These are phyloP conservation scores for Prunella fulvescens DNA, from an alignment of 2,113 vertebrate genomes.

Conservation along the genomic window DNA sequence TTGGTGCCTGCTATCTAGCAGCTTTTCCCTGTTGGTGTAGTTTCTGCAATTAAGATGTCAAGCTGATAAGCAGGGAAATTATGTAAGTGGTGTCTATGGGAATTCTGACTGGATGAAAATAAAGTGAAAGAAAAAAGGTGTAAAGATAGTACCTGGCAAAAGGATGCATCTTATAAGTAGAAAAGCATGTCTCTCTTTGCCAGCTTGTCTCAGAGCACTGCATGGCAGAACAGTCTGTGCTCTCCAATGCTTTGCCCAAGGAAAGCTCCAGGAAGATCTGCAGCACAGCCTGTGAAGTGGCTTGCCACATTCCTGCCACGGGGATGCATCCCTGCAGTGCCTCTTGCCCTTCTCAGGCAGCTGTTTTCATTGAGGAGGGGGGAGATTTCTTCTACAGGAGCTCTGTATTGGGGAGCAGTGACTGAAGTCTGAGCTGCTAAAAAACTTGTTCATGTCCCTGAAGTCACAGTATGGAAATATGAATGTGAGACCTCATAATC, in stretches of 20 bases:
- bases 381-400: not conserved
- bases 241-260: not conserved
- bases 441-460: not conserved
- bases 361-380: not conserved
- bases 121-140: not conserved
- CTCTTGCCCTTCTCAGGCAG: not conserved
- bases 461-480: not conserved
- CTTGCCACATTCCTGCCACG: rapidly evolving
- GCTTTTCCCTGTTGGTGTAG: not conserved
- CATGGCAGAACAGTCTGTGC: not conserved
- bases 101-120: not conserved
- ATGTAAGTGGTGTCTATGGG: not conserved
- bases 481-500: not conserved
- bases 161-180: not conserved
- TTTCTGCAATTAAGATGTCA: conserved; percentile 11
- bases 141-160: not conserved
- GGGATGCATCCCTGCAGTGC: not conserved
- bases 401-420: not conserved
- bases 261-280: not conserved
- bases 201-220: not conserved
- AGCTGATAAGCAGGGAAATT: not conserved
- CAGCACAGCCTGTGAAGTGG: not conserved
- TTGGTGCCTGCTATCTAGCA: not conserved
- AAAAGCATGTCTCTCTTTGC: not conserved
- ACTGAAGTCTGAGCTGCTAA: not conserved